phyloP scores from a whole-genome alignment of 2,797 vertebrate genomes.

The Carcharodon carcharias region DNA sequence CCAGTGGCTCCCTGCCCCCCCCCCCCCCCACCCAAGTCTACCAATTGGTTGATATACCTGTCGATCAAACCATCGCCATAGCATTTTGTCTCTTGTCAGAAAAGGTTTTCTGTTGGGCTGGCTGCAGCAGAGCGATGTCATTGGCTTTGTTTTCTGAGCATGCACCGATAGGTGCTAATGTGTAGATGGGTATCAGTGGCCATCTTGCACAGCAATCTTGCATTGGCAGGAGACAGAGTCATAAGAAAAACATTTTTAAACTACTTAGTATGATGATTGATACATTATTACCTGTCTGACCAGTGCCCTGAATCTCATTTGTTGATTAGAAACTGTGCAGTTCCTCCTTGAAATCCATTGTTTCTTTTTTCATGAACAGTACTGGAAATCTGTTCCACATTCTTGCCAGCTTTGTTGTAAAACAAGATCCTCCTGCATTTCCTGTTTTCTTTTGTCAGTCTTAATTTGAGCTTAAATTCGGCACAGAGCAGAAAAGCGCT shows the following conservation, averaged over 20 bases:
- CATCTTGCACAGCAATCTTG: too few relatives aligned
- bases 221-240: too few relatives aligned
- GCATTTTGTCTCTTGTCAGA: too few relatives aligned
- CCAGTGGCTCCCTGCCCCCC: too few relatives aligned
- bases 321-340: background rate
- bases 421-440: background rate
- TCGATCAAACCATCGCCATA: too few relatives aligned
- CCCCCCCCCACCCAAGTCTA: too few relatives aligned
- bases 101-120: too few relatives aligned
- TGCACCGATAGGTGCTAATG: too few relatives aligned
- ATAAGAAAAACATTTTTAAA: background rate
- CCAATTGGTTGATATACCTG: too few relatives aligned
- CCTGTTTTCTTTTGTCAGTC: background rate
- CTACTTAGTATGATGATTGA: background rate
- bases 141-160: too few relatives aligned
- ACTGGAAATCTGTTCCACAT: background rate
- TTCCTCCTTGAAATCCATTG: background rate
- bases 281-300: background rate
- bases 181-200: too few relatives aligned
- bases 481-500: background rate
- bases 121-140: too few relatives aligned
- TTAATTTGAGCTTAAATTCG: background rate
- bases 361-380: background rate
- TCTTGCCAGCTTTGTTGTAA: background rate
- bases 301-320: background rate